These are phyloP conservation scores for Falco naumanni DNA, from an alignment of 2,797 vertebrate species.

Conservation along the genomic window DNA sequence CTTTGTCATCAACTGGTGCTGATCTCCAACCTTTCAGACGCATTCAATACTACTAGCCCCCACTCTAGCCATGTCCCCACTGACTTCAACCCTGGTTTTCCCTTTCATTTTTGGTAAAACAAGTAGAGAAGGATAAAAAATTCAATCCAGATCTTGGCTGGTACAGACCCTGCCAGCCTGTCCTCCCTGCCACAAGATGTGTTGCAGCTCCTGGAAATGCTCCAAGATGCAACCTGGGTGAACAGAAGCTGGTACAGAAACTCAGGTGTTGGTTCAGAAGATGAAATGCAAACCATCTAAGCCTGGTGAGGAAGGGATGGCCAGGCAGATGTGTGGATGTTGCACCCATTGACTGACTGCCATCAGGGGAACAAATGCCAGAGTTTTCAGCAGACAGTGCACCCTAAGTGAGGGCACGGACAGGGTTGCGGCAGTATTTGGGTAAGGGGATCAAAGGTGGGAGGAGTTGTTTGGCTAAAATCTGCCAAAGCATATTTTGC, in stretches of 20 bases:
- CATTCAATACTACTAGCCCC: background rate
- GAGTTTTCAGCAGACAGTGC: background rate
- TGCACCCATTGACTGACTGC: background rate
- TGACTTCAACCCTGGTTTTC: background rate
- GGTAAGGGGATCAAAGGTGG: background rate
- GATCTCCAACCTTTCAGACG: background rate
- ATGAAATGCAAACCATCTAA: background rate
- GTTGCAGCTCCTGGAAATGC: background rate
- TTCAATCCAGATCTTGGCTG: background rate
- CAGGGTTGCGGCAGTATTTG: background rate
- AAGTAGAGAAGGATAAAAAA: background rate
- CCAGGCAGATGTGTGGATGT: accelerated
- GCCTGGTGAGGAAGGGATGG: background rate
- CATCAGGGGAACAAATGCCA: background rate
- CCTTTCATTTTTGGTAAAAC: background rate
- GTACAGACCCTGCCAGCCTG: background rate
- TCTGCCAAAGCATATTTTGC: background rate
- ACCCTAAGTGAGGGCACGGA: background rate
- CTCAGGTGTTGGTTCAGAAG: background rate
- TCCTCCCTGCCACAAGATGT: background rate
- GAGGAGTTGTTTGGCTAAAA: background rate
- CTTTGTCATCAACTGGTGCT: background rate
- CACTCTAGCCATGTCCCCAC: accelerated
- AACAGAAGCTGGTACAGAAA: background rate
- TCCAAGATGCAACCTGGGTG: background rate